These are phyloP conservation scores for Thunnus thynnus DNA, from an alignment of 2,113 vertebrate genomes.

Conservation along the genomic window DNA sequence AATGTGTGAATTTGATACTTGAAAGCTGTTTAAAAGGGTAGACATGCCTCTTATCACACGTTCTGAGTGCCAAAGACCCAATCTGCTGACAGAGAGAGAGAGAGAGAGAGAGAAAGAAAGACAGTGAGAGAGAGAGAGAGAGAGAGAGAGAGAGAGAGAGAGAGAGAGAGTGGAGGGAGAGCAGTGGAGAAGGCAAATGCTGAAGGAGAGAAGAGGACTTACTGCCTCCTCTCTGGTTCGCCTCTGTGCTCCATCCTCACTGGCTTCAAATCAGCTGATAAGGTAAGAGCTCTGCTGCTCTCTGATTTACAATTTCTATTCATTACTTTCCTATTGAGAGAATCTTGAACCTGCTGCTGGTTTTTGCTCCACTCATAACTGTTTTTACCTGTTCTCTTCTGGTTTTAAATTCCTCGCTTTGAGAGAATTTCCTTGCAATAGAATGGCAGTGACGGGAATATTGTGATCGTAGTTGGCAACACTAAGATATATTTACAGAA, in stretches of 20 bases:
- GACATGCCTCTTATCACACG: constrained; percentile 34
- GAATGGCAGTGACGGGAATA: not conserved
- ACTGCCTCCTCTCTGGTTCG: constrained; percentile 47
- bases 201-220: constrained; percentile 65
- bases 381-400: not conserved
- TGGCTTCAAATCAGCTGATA: constrained; percentile 74
- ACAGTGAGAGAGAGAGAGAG: constrained; percentile 17
- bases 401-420: not conserved
- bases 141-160: constrained; percentile 14
- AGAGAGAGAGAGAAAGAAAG: constrained; percentile 17
- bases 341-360: not conserved
- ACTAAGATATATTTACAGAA: constrained; percentile 10
- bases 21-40: not conserved
- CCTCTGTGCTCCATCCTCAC: constrained; percentile 61
- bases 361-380: not conserved
- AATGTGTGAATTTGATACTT: not conserved
- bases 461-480: constrained; percentile 3
- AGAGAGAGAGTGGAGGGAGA: constrained; percentile 49
- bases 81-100: constrained; percentile 65
- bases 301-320: constrained; percentile 16
- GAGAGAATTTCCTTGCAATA: not conserved
- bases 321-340: not conserved
- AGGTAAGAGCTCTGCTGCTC: constrained; percentile 78
- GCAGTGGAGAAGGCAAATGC: constrained; percentile 69
- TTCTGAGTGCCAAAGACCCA: constrained; percentile 68